Conservation (phyloP, 2,888 invertebrate genomes). For the Oscheius onirici region DNA sequence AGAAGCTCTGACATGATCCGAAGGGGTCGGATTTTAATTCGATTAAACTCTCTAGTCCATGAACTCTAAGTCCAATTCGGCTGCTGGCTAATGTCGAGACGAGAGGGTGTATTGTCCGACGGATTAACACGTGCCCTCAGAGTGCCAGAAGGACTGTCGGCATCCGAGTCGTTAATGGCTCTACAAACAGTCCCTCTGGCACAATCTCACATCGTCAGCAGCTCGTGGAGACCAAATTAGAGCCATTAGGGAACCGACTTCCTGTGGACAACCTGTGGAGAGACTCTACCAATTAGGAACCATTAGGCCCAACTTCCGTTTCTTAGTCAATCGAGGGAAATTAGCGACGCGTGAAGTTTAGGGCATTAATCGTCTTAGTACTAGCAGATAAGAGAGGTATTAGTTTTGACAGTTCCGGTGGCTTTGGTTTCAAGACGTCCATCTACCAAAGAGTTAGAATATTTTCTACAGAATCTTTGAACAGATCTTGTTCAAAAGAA, state of each 20-base stretch:
- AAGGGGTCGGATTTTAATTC: background rate
- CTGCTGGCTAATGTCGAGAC: background rate
- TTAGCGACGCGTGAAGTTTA: background rate
- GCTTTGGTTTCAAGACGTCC: no score
- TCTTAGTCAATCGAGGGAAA: conserved; percentile 10
- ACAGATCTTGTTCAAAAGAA: no score
- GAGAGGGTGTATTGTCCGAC: background rate
- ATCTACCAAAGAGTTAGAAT: no score
- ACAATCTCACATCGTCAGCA: background rate
- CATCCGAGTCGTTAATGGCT: conserved; percentile 1
- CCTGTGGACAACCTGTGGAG: conserved; percentile 26
- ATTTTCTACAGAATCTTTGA: no score
- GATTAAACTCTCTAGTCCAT: background rate
- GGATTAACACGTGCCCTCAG: background rate
- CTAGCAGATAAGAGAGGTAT: no score
- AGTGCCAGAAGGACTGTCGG: conserved; percentile 10
- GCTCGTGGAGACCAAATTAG: conserved; percentile 15
- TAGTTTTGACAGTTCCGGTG: no score
- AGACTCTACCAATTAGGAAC: conserved; percentile 18
- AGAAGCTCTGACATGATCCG: conserved; percentile 22
- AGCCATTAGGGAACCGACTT: conserved; percentile 26
- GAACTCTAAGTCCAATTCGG: background rate
- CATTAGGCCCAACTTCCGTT: conserved; percentile 21
- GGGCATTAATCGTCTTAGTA: background rate
- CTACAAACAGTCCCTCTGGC: background rate